Conservation (phyloP, 1,140 invertebrate species). For the Lasaia peninsularis region DNA sequence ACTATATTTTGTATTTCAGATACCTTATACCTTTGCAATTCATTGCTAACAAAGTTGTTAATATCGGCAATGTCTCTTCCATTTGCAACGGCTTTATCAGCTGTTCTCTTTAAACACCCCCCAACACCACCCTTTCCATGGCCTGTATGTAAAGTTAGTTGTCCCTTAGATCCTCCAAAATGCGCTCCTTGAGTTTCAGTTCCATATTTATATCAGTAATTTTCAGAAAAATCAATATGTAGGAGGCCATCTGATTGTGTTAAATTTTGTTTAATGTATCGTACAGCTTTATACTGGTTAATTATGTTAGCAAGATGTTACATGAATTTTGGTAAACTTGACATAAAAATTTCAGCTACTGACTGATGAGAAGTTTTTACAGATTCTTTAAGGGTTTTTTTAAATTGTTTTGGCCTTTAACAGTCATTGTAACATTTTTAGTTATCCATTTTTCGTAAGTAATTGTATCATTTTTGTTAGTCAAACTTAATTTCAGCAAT, state of each 20-base stretch:
- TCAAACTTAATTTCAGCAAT: constrained; percentile 15
- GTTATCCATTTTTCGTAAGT: constrained; percentile 24
- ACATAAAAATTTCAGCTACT: constrained; percentile 8
- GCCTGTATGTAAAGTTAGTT: constrained; percentile 7
- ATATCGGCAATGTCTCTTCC: constrained; percentile 11
- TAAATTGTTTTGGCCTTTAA: constrained; percentile 13
- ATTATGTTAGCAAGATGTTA: constrained; percentile 12
- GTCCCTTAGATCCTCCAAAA: background rate
- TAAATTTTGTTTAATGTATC: background rate
- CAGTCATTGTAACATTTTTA: constrained; percentile 15
- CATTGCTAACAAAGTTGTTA: constrained; percentile 2
- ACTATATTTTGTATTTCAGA: constrained; percentile 15
- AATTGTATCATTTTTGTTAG: constrained; percentile 20
- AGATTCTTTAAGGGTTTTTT: too few species aligned
- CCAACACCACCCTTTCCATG: too few species aligned
- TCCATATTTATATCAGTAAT: background rate
- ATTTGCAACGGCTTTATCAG: constrained; percentile 6
- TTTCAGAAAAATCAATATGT: constrained; percentile 6
- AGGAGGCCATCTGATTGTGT: background rate
- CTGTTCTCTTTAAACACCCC: too few species aligned
- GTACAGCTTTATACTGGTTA: background rate
- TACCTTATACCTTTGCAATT: constrained; percentile 15
- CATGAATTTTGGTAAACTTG: constrained; percentile 18
- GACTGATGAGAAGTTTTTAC: background rate
- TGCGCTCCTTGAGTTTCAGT: background rate